Percentiles rank a stretch among this genome's conserved stretches.
Evolutionary conservation across 2,113 vertebrate genomes (phyloP).

Genomic region (Oostethus manadensis): DNA sequence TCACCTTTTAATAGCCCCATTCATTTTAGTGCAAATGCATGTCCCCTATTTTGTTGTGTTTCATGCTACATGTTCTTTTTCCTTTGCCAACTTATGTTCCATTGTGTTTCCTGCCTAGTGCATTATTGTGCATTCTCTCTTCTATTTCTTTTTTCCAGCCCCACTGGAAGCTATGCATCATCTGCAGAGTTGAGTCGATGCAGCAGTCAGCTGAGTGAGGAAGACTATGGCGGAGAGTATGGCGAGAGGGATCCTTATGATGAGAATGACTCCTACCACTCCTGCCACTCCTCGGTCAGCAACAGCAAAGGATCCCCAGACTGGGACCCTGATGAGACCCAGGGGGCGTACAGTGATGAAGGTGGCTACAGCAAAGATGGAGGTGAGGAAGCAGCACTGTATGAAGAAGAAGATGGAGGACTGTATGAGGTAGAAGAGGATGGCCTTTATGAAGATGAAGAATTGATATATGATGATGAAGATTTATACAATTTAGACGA

Average conservation of each 20-base stretch:
- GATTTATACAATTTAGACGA: conserved; percentile 70
- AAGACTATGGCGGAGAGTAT: conserved; percentile 79
- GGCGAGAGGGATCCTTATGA: conserved; percentile 86
- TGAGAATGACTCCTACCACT: conserved; percentile 94
- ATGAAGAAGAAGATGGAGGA: conserved; percentile 73
- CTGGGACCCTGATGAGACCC: conserved; percentile 87
- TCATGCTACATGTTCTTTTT: conserved; percentile 33
- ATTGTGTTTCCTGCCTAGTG: conserved; percentile 28
- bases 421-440: conserved; percentile 65
- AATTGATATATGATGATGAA: conserved; percentile 70
- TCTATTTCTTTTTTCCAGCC: conserved; percentile 65
- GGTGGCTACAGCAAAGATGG: conserved; percentile 83
- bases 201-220: conserved; percentile 93
- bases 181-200: conserved; percentile 91
- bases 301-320: conserved; percentile 87
- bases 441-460: conserved; percentile 72
- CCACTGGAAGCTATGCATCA: conserved; percentile 88
- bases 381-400: conserved; percentile 77
- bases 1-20: conserved; percentile 47
- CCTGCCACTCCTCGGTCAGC: conserved; percentile 95
- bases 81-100: conserved; percentile 44
- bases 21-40: conserved; percentile 51
- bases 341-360: conserved; percentile 80
- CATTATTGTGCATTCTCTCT: not conserved
- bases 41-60: conserved; percentile 37